Evolutionary conservation across 2,113 vertebrate species (phyloP), one percentile per base, ranked within the genome.

Genomic region (Phoxinus phoxinus): DNA sequence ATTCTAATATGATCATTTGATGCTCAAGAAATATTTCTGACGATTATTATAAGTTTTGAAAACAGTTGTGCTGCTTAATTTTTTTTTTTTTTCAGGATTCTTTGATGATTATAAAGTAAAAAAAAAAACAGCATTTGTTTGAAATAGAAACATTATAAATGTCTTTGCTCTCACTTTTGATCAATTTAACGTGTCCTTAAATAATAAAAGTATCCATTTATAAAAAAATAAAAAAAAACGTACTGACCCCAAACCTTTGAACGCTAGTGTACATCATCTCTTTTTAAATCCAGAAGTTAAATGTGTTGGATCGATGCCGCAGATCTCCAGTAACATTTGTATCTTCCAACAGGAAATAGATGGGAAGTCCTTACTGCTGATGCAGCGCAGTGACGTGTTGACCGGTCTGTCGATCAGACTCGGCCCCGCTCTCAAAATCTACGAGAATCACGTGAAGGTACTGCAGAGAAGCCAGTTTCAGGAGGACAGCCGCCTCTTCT

Each of bases 381-480:
- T 97, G 97, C 96, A 97, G 86, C 96, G 97, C 85, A 96, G 95
- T 0, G 97, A 97, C 13, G 97, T 97, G 84, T 89, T 97, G 89
- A 97, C 96, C 0, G 97, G 97, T 69, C 88, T 97, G 88, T 97
- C 96, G 0, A 97, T 97, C 91, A 95, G 96, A 86, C 95, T 97
- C 15, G 97, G 97, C 69, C 97, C 97, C 0, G 97, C 97, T 61
- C 95, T 97, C 81, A 97, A 97, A 90, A 97, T 97, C 89, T 97
- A 97, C 0, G 96, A 97, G 93, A 95, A 96, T 53, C 97, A 97
- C 4, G 94, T 97, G 44, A 97, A 97, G 89, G 95, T 95, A 89
- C 94, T 97, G 56, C 97, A 97, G 91, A 95, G 95, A 91, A 96
- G 95, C 93, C 96, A 97, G 89, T 97, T 97, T 80, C 94, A 97